phyloP scores from a whole-genome alignment of 2,797 vertebrate species.

The Enteromius afrohamiltoni region DNA sequence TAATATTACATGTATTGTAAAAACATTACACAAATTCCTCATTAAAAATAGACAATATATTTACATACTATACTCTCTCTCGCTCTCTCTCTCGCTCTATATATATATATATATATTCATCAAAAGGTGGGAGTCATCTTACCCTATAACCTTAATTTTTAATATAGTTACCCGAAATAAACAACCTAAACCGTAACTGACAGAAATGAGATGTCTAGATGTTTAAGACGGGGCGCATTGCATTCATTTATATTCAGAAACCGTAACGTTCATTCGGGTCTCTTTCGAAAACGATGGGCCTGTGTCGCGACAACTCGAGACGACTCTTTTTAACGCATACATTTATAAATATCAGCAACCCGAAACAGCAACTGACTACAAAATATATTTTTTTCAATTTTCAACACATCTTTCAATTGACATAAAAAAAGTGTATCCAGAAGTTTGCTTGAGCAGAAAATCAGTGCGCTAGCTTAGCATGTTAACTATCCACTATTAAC shows the following conservation, averaged over 20 bases:
- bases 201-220: background rate
- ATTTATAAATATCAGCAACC: background rate
- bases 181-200: background rate
- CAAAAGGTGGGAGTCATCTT: background rate
- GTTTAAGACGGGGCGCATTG: background rate
- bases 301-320: background rate
- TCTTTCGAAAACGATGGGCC: background rate
- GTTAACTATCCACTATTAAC: background rate
- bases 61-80: background rate
- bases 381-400: no score
- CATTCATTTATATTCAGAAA: background rate
- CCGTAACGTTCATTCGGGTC: background rate
- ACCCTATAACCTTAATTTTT: background rate
- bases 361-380: background rate
- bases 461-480: constrained; percentile 36
- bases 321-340: background rate
- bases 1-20: no score
- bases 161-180: background rate
- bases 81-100: no score
- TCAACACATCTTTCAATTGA: background rate
- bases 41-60: no score
- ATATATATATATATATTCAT: background rate
- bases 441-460: background rate
- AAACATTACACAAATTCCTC: no score
- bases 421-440: background rate